Base-by-base conservation (phyloP, 2,888 invertebrate species). In the Eristalis pertinax region DNA sequence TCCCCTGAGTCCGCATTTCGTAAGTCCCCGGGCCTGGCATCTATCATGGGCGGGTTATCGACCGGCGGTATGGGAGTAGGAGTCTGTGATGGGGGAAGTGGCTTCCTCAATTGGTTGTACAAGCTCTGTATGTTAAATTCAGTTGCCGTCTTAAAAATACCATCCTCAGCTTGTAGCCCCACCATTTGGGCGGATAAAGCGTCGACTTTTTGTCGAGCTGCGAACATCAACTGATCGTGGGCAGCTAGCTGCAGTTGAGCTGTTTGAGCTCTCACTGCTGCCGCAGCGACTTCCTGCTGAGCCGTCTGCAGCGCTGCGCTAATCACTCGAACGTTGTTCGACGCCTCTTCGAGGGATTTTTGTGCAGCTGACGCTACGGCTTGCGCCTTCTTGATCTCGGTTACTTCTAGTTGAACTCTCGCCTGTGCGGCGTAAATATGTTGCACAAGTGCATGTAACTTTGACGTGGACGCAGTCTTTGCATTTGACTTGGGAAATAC, bases 191-290 rank as follows among this genome's bases (percentile, higher is more conserved):
- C 92, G 11, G 93, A 93, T 0, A 93, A 67, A 0, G 93, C 91
- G 65, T 93, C 93, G 22, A 93, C 93, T 74, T 92, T 92, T 89
- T 93, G 93, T 1, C 93, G 91, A 4, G 93, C 93, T 0, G 93
- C 93, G 76, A 93, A 93, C 5, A 93, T 83, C 43, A 93, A 85
- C 82, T 93, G 93, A 88, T 93, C 93, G 72, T 93, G 93, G 0
- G 93, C 93, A 2, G 93, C 93, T 76, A 93, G 82, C 89, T 93
- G 93, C 2, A 93, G 85, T 76, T 93, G 93, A 0, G 93, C 93
- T 0, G 92, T 92, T 89, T 93, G 93, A 0, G 93, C 93, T 2
- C 93, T 90, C 41, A 93, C 91, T 0, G 93, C 93, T 3, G 92
- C 91, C 1, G 91, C 89, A 1, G 93, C 93, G 43, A 93, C 93